Evolutionary conservation across 1,140 invertebrate genomes (phyloP), one percentile per base, ranked within the genome.

Genomic region (Drosophila ercepeae): DNA sequence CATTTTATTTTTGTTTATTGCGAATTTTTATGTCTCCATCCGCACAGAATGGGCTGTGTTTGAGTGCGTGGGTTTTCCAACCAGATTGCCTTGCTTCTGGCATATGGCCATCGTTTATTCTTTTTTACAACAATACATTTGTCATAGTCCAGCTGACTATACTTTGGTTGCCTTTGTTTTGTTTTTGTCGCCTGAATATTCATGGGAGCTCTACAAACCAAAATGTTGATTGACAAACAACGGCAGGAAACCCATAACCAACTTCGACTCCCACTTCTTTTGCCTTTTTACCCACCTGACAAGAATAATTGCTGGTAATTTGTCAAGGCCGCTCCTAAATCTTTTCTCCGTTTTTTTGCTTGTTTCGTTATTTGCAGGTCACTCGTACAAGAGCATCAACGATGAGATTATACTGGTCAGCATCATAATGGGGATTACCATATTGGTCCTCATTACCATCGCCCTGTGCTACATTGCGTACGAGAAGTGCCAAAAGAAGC

Each of bases 371-470:
- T 61, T 29, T 70, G 27, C 92, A 96, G 95, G 95, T 53, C 94
- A 95, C 79, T 95, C 94, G 25, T 94, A 95, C 70, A 95, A 94
- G 75, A 95, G 95, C 25, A 95, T 96, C 84, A 96, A 96, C 91
- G 95, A 96, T 90, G 95, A 96, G 89, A 96, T 96, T 75, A 96
- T 96, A 55, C 96, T 95, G 95, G 95, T 96, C 76, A 96, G 95
- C 92, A 95, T 96, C 75, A 95, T 95, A 41, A 96, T 96, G 95
- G 95, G 95, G 2, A 95, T 96, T 51, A 94, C 95, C 18, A 96
- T 96, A 71, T 94, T 95, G 3, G 93, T 96, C 0, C 92, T 96
- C 2, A 96, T 96, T 82, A 95, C 94, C 3, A 95, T 96, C 64
- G 96, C 95, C 1, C 92, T 96, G 3, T 96, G 95, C 91, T 96